Conservation (phyloP, 2,797 vertebrate genomes). For the Poliocrania exsul region DNA sequence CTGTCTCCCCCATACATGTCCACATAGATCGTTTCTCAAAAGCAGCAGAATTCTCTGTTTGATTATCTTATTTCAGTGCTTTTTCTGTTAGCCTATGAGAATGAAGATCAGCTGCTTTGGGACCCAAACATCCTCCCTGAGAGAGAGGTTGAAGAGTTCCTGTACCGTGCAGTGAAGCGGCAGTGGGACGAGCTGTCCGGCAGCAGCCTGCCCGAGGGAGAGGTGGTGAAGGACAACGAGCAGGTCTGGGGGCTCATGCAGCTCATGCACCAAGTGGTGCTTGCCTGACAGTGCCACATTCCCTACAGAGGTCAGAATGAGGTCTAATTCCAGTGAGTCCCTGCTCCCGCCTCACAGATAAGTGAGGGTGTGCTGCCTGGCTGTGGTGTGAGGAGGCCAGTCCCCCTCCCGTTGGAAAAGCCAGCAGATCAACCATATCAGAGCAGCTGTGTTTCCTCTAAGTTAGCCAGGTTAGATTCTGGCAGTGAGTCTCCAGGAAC, state of each 20-base stretch:
- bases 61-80: conserved; percentile 29
- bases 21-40: neutral
- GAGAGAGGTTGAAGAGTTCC: conserved; percentile 88
- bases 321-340: neutral
- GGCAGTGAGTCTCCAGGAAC: neutral
- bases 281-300: neutral
- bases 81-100: conserved; percentile 81
- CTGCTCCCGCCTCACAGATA: neutral
- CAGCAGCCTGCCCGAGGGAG: conserved; percentile 67
- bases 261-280: neutral
- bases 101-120: conserved; percentile 93
- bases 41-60: conserved; percentile 11
- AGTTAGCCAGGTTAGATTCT: neutral
- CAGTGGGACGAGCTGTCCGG: conserved; percentile 73
- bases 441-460: neutral
- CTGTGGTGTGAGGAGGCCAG: neutral
- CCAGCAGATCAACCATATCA: neutral
- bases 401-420: neutral
- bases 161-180: conserved; percentile 82
- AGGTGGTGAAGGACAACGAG: conserved; percentile 87
- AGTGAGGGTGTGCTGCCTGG: neutral
- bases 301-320: neutral
- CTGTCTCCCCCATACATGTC: neutral
- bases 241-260: conserved; percentile 78
- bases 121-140: conserved; percentile 84